A percentile compares a stretch with the other conserved stretches of the same genome.
Conservation (phyloP, 2,888 invertebrate species). For the Schizaphis graminum region DNA sequence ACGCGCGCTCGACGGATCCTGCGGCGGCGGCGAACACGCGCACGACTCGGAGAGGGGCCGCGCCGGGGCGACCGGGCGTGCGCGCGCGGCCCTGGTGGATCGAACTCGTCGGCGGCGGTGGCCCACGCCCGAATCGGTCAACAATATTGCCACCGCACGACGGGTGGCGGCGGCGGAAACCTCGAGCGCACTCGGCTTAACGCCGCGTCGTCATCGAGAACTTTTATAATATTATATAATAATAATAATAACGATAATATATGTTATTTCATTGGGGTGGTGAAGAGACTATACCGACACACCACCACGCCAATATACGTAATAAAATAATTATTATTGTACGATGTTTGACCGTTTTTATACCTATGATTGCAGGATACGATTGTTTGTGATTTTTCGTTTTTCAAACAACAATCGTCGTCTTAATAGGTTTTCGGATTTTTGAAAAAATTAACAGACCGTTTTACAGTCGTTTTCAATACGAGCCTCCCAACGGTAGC, state of each 20-base stretch:
- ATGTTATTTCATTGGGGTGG: neutral
- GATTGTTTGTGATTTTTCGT: neutral
- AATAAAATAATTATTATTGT: too few relatives aligned
- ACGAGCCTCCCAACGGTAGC: neutral
- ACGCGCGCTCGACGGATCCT: neutral
- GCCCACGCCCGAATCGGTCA: constrained; percentile 65
- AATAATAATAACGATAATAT: neutral
- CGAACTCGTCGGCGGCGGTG: constrained; percentile 52
- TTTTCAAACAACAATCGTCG: neutral
- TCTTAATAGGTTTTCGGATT: neutral
- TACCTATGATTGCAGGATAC: neutral
- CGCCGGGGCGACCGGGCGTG: constrained; percentile 39
- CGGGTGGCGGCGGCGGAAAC: constrained; percentile 38
- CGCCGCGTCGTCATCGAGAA: neutral
- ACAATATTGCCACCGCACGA: constrained; percentile 44
- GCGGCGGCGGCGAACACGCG: neutral
- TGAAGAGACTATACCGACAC: neutral
- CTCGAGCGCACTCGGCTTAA: neutral
- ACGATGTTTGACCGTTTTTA: neutral
- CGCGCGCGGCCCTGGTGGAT: constrained; percentile 59
- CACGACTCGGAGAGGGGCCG: constrained; percentile 36
- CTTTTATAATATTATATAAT: constrained; percentile 7
- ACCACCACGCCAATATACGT: neutral
- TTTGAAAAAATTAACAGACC: neutral
- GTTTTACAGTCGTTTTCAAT: neutral